These are phyloP conservation scores for Trichogramma evanescens DNA, from an alignment of 2,888 invertebrate genomes.

Conservation along the genomic window DNA sequence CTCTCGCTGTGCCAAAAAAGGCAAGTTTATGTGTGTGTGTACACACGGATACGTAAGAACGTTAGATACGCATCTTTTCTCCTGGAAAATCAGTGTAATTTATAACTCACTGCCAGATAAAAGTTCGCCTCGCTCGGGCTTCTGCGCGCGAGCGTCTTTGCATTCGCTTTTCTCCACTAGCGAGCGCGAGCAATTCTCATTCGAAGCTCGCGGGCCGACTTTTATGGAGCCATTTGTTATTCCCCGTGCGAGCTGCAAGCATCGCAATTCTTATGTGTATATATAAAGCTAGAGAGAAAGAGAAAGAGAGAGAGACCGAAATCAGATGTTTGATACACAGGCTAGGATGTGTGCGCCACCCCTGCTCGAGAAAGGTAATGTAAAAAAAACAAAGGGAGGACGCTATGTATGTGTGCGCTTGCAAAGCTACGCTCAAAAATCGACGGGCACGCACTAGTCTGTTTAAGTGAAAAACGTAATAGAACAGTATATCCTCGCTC, in stretches of 20 bases:
- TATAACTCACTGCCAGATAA: neutral
- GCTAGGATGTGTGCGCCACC: neutral
- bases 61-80: neutral
- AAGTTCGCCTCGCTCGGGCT: slow-evolving; percentile 1
- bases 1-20: neutral
- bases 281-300: no score
- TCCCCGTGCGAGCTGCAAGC: neutral
- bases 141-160: neutral
- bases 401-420: no score
- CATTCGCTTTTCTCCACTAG: neutral
- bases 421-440: no score
- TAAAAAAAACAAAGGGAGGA: neutral
- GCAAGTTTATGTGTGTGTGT: neutral
- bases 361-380: neutral
- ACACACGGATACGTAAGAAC: no score
- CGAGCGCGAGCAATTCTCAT: neutral
- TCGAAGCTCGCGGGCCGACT: neutral
- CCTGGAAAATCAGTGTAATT: slow-evolving; percentile 10
- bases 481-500: no score
- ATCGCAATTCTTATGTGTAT: no score
- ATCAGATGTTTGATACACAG: slow-evolving; percentile 6
- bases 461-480: no score
- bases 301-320: neutral
- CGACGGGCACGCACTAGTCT: no score
- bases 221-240: slow-evolving; percentile 12